Evolutionary conservation across 2,797 vertebrate genomes (phyloP).

Genomic region (Pteronotus mesoamericanus): DNA sequence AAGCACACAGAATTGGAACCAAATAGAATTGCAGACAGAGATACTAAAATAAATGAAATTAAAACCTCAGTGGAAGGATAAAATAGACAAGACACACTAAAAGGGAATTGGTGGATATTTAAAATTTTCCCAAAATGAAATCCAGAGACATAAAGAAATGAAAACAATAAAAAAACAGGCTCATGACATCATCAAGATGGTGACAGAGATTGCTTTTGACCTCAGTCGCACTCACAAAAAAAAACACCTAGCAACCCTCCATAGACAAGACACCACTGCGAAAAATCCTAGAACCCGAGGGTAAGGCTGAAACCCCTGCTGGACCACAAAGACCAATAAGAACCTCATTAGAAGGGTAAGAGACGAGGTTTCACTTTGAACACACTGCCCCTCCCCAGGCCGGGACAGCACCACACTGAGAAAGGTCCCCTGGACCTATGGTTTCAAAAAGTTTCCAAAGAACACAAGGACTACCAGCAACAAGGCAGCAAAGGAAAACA

Average conservation of each 20-base stretch:
- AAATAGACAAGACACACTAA: background rate
- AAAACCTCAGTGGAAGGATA: background rate
- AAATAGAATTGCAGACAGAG: background rate
- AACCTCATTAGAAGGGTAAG: background rate
- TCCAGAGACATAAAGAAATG: background rate
- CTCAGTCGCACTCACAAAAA: background rate
- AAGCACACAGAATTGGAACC: background rate
- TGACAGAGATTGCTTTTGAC: background rate
- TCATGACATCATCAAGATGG: background rate
- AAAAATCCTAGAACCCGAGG: background rate
- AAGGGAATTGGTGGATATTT: background rate
- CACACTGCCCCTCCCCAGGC: background rate
- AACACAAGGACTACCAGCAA: background rate
- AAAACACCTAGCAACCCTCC: background rate
- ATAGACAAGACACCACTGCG: background rate
- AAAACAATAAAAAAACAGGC: background rate
- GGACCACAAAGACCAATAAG: background rate
- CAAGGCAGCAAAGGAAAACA: background rate
- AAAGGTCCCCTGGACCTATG: background rate
- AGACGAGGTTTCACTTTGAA: background rate
- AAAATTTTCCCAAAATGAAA: background rate
- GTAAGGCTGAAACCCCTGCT: background rate
- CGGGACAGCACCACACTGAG: background rate
- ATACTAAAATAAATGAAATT: conserved; percentile 23
- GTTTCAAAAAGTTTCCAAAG: background rate